Evolutionary conservation across 2,113 vertebrate genomes (phyloP).

Genomic region (Alectura lathami): DNA sequence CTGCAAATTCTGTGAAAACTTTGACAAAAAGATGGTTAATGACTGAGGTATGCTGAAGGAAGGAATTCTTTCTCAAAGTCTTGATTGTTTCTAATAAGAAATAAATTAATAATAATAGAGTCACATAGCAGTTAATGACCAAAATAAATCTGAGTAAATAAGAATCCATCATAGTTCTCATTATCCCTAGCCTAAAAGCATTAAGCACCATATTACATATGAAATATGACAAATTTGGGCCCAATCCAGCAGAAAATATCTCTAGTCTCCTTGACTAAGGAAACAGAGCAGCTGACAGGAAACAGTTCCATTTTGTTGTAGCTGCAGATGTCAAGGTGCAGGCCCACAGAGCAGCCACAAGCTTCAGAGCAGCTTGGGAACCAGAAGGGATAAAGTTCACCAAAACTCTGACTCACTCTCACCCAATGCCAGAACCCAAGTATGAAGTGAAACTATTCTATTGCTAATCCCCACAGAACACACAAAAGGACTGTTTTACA

Average conservation of each 20-base stretch:
- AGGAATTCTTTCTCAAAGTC: neutral
- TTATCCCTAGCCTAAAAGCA: neutral
- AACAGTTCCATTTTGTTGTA: neutral
- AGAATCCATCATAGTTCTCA: neutral
- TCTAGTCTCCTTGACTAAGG: neutral
- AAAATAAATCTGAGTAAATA: neutral
- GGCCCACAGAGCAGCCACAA: neutral
- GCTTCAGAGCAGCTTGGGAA: neutral
- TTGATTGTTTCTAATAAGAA: neutral
- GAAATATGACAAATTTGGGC: neutral
- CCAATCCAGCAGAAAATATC: neutral
- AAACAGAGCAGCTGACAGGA: neutral
- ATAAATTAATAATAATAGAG: neutral
- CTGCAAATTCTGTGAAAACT: conserved; percentile 2
- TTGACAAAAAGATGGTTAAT: neutral
- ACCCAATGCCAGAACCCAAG: neutral
- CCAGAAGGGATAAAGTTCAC: neutral
- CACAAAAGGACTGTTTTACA: neutral
- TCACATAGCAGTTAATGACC: neutral
- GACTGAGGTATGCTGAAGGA: neutral
- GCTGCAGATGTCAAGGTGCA: neutral
- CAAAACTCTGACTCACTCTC: neutral
- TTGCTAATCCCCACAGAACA: neutral
- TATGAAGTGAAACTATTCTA: rapidly evolving
- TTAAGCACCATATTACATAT: neutral